Percentiles rank a stretch among this genome's conserved stretches.
Evolutionary conservation across 1,140 invertebrate species (phyloP).

Genomic region (Drosophila mojavensis): DNA sequence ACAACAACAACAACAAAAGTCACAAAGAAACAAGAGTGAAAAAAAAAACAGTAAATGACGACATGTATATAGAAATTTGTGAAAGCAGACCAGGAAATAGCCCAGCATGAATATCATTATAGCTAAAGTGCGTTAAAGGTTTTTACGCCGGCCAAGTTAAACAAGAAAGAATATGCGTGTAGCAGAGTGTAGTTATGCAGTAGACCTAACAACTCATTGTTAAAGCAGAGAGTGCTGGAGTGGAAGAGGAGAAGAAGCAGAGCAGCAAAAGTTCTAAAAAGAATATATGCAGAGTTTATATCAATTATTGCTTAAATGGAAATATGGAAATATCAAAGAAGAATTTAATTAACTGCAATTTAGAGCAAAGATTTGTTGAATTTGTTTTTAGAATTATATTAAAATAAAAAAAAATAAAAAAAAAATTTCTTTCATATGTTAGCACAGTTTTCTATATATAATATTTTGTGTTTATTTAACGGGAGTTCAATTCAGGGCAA

Average conservation of each 20-base stretch:
- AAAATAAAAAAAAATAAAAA: too few relatives aligned
- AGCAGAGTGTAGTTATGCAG: background rate
- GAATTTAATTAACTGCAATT: too few relatives aligned
- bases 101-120: conserved; percentile 74
- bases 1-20: conserved; percentile 7
- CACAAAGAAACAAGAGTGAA: conserved; percentile 17
- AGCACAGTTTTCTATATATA: background rate
- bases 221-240: background rate
- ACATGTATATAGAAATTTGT: conserved; percentile 35
- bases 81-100: conserved; percentile 63
- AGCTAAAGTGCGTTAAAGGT: conserved; percentile 64
- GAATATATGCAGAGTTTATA: too few relatives aligned
- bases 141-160: conserved; percentile 32
- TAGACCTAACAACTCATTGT: background rate
- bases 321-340: too few relatives aligned
- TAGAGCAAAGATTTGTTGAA: too few relatives aligned
- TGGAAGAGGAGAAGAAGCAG: too few relatives aligned
- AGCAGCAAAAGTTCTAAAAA: too few relatives aligned
- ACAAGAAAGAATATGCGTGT: background rate
- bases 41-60: conserved; percentile 29
- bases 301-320: too few relatives aligned
- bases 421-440: too few relatives aligned
- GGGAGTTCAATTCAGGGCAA: too few relatives aligned
- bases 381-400: too few relatives aligned
- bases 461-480: too few relatives aligned